phyloP scores from a whole-genome alignment of 2,113 vertebrate species.

The Chauna torquata region DNA sequence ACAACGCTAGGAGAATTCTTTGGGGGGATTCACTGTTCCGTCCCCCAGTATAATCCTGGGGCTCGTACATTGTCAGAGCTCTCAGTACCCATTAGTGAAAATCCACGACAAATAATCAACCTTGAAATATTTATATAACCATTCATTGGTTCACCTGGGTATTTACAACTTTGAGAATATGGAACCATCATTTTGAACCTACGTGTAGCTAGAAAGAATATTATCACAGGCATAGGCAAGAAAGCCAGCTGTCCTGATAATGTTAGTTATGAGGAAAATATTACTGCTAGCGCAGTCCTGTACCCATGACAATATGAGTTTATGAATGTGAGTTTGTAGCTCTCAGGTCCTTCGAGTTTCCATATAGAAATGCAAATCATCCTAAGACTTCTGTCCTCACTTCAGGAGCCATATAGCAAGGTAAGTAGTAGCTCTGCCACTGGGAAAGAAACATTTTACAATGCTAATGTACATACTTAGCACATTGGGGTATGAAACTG shows the following conservation, averaged over 20 bases:
- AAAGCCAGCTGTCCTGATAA: background rate
- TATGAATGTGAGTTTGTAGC: background rate
- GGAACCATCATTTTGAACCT: background rate
- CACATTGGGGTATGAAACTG: background rate
- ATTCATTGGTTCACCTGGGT: background rate
- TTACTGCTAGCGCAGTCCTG: background rate
- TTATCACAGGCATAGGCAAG: background rate
- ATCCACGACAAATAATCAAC: background rate
- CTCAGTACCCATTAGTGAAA: background rate
- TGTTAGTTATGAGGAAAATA: constrained; percentile 22
- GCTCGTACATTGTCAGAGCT: background rate
- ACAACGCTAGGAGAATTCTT: background rate
- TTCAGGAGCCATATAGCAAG: background rate
- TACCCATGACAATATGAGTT: background rate
- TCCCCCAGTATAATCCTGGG: background rate
- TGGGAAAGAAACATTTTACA: background rate
- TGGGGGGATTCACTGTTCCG: background rate
- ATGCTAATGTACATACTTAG: background rate
- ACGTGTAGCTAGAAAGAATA: background rate
- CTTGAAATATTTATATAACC: background rate
- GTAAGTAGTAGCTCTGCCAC: background rate
- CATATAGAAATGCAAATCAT: background rate
- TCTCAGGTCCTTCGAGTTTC: background rate
- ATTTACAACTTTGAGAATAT: background rate
- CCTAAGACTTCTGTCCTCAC: background rate